A percentile compares a stretch with the other conserved stretches of the same genome.
Evolutionary conservation across 2,797 vertebrate species (phyloP).

Genomic region (Mareca strepera): DNA sequence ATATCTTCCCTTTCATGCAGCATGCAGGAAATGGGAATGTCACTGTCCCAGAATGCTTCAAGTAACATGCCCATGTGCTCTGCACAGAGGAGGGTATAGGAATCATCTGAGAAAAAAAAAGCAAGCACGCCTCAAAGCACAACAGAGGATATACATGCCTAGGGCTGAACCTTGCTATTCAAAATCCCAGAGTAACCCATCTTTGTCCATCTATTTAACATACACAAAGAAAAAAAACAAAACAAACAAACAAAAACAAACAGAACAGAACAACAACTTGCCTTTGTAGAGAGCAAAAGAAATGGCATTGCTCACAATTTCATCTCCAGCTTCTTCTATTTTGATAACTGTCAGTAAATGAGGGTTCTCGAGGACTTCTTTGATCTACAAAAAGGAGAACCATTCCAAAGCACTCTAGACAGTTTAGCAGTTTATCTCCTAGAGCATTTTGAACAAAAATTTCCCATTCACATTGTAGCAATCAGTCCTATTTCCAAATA

Average conservation of each 20-base stretch:
- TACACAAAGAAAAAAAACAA: background rate
- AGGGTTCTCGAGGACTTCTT: slow-evolving; percentile 82
- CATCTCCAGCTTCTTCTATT: slow-evolving; percentile 83
- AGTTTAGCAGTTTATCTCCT: background rate
- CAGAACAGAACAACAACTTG: slow-evolving; percentile 25
- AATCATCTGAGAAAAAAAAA: no score
- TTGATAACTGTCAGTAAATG: slow-evolving; percentile 83
- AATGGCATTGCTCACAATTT: slow-evolving; percentile 83
- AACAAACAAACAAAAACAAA: background rate
- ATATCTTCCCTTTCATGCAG: background rate
- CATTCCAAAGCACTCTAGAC: background rate
- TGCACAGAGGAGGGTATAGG: no score
- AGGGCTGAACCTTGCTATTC: background rate
- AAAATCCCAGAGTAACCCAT: background rate
- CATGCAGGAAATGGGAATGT: background rate
- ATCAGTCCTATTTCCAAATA: background rate
- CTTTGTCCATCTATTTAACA: background rate
- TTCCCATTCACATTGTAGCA: background rate
- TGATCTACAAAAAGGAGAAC: slow-evolving; percentile 72
- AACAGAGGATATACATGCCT: background rate
- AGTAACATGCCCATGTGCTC: no score
- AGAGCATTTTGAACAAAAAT: background rate
- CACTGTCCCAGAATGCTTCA: no score
- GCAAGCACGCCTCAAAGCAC: background rate
- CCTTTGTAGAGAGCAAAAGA: slow-evolving; percentile 83